Evolutionary conservation across 2,888 invertebrate genomes (phyloP), one percentile per base, ranked within the genome.

Genomic region (Agrotis exclamationis): DNA sequence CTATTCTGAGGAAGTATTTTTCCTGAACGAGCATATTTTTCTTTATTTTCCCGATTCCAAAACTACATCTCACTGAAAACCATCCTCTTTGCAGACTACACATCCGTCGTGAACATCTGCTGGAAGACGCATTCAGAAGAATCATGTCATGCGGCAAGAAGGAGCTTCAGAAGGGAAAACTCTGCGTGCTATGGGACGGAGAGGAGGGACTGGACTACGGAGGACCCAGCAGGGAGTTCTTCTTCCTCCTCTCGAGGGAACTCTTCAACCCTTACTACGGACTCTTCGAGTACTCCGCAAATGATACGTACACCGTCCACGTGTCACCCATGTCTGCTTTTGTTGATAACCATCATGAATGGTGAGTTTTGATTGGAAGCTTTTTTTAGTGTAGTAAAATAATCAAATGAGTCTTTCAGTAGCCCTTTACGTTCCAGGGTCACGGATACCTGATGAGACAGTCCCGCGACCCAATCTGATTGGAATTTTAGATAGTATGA

Each of bases 251-350:
- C n/a, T 99, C 99, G 0, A 97, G 99, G 66, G 99, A 99, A 92
- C 97, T 99, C 14, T 99, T 99, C 96, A 99, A 99, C 96, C 99
- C 99, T 0, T 99, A 99, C 94, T 99, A 99, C 88, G 99, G 99
- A 0, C 97, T 99, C 74, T 99, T 99, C 94, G 99, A 99, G 95
- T 99, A 99, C 93, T 99, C 99, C 0, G 99, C 99, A 59, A 99
- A 99, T 91, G 99, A 99, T 90, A 99, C 99, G 0, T 99, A 99
- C 92, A 99, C 99, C 9, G 99, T 99, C 28, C 98, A 99, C 94
- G 98, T 99, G 74, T 98, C 98, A 39, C 99, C 99, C 0, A 98
- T 99, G 98, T 99, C 99, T 3, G 98, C 99, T 0, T 99, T 99
- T 90, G 99, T 99, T 24, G 99, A 99, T 90, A 99, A 99, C 91